Evolutionary conservation across 2,797 vertebrate genomes (phyloP).

Genomic region (Streptopelia turtur): DNA sequence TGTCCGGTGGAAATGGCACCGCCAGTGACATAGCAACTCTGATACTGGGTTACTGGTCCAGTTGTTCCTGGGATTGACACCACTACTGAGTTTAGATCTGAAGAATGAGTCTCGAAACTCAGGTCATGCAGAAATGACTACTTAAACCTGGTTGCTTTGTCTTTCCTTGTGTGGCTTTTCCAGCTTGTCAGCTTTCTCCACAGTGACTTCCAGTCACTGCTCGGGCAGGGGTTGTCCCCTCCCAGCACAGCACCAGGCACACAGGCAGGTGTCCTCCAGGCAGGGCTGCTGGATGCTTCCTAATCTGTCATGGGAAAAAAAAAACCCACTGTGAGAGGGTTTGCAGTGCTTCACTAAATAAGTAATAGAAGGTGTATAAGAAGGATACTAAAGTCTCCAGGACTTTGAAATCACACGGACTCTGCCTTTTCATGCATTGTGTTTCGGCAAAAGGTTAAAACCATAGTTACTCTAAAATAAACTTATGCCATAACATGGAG

Average conservation of each 20-base stretch:
- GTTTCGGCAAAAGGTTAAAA: slow-evolving; percentile 3
- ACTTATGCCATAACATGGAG: background rate
- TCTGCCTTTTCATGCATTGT: background rate
- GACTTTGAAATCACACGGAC: background rate
- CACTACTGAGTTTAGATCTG: background rate
- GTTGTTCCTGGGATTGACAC: background rate
- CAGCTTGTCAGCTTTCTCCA: background rate
- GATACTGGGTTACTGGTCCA: background rate
- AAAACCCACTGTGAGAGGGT: fast-evolving
- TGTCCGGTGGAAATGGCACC: background rate
- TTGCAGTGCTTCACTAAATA: background rate
- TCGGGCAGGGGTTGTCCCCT: background rate
- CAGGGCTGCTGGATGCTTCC: background rate
- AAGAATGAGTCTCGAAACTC: background rate
- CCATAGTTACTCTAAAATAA: background rate
- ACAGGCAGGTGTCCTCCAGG: background rate
- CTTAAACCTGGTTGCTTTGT: background rate
- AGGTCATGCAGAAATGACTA: background rate
- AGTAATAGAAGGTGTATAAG: background rate
- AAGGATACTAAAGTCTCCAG: background rate
- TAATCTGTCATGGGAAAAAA: background rate
- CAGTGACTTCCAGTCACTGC: background rate
- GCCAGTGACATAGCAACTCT: background rate
- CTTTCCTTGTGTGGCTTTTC: background rate
- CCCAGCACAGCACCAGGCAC: background rate